Percentiles rank a stretch among this genome's conserved stretches.
Evolutionary conservation across 2,797 vertebrate genomes (phyloP).

Genomic region (Schizopygopsis malacanthus): DNA sequence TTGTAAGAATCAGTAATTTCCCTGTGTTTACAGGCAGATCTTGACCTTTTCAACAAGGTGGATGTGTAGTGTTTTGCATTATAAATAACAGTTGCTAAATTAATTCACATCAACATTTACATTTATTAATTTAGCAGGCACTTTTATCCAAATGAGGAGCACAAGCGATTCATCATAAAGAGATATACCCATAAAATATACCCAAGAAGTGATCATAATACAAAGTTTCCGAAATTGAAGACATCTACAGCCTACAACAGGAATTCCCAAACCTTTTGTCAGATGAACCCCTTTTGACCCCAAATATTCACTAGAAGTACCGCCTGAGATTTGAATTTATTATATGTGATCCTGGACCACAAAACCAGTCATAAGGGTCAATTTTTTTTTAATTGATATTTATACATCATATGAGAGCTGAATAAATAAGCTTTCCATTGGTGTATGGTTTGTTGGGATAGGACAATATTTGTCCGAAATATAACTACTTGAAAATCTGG

Average conservation of each 20-base stretch:
- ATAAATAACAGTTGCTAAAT: neutral
- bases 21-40: neutral
- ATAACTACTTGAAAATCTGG: no score
- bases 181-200: no score
- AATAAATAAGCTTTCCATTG: no score
- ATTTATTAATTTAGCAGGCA: neutral
- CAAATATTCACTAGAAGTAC: neutral
- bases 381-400: no score
- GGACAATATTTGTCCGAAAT: no score
- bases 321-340: neutral
- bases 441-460: no score
- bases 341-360: neutral
- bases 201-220: neutral
- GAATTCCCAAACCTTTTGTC: neutral
- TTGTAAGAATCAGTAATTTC: neutral
- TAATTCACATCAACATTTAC: neutral
- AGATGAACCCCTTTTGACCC: neutral
- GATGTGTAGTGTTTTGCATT: neutral
- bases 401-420: no score
- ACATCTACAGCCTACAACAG: neutral
- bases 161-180: no score
- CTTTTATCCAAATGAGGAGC: neutral
- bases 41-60: neutral
- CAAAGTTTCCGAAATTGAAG: neutral
- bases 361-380: neutral